Percentiles rank a stretch among this genome's conserved stretches.
phyloP scores from a whole-genome alignment of 2,113 vertebrate genomes.

The Ovibos moschatus region DNA sequence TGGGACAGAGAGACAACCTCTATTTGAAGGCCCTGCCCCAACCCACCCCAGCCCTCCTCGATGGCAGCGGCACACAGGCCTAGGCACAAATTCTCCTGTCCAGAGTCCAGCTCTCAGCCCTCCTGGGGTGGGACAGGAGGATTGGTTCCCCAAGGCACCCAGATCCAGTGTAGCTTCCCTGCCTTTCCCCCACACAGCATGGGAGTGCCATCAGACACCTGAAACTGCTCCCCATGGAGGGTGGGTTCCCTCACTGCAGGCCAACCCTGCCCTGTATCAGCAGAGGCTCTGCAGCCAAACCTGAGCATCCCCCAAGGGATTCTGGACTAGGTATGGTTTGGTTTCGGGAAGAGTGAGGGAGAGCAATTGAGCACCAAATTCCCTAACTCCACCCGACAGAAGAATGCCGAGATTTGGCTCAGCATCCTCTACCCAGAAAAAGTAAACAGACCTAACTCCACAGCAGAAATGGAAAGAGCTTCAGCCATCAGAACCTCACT shows the following conservation, averaged over 20 bases:
- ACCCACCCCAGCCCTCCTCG: neutral
- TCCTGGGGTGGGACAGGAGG: neutral
- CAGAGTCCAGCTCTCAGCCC: neutral
- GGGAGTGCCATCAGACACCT: neutral
- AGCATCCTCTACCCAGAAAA: neutral
- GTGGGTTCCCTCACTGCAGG: neutral
- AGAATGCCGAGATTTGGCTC: neutral
- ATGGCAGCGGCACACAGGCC: neutral
- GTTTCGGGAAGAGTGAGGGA: neutral
- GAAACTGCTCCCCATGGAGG: neutral
- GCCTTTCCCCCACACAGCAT: neutral
- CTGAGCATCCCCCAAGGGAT: neutral
- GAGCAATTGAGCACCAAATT: constrained; percentile 59
- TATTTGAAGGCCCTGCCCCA: neutral
- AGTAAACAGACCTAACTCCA: neutral
- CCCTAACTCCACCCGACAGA: neutral
- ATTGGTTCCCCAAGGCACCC: neutral
- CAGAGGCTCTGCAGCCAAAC: neutral
- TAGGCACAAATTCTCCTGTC: neutral
- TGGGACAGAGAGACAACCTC: neutral
- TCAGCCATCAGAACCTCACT: neutral
- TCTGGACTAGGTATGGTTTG: neutral
- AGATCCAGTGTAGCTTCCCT: neutral
- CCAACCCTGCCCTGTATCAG: neutral
- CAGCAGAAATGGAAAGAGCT: neutral